These are phyloP conservation scores for Notiomystis cincta DNA, from an alignment of 2,113 vertebrate genomes.

Conservation along the genomic window DNA sequence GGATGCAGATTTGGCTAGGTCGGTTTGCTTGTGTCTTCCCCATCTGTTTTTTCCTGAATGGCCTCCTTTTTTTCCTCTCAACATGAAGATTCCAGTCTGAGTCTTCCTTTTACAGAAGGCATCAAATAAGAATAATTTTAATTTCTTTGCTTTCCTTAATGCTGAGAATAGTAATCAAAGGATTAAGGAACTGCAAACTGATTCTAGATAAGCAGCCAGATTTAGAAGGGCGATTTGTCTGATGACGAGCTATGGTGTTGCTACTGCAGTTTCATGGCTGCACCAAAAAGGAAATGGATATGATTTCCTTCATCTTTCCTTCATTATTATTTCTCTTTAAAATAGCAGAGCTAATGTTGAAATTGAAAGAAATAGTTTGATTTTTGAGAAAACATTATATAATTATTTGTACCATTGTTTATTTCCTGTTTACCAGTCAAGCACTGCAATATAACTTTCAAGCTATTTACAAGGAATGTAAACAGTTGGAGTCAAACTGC, in stretches of 20 bases:
- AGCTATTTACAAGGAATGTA: not conserved
- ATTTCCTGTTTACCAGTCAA: not conserved
- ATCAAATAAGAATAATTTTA: not conserved
- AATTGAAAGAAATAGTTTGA: not conserved
- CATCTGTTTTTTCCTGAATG: not conserved
- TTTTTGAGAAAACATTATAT: fast-evolving
- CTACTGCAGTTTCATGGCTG: not conserved
- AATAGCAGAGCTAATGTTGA: not conserved
- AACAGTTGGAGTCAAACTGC: not conserved
- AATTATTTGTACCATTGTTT: not conserved
- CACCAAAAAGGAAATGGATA: not conserved
- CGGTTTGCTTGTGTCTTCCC: not conserved
- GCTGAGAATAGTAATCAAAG: not conserved
- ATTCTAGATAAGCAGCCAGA: not conserved
- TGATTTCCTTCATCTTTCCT: not conserved
- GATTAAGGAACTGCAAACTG: not conserved
- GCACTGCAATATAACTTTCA: not conserved
- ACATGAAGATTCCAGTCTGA: not conserved
- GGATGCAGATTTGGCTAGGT: not conserved
- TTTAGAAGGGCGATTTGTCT: not conserved
- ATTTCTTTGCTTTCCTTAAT: not conserved
- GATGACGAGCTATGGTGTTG: not conserved
- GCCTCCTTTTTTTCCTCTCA: not conserved
- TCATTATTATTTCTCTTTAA: not conserved
- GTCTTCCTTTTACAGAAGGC: not conserved